Evolutionary conservation across 2,888 invertebrate genomes (phyloP).

Genomic region (Lasioglossum calceatum): DNA sequence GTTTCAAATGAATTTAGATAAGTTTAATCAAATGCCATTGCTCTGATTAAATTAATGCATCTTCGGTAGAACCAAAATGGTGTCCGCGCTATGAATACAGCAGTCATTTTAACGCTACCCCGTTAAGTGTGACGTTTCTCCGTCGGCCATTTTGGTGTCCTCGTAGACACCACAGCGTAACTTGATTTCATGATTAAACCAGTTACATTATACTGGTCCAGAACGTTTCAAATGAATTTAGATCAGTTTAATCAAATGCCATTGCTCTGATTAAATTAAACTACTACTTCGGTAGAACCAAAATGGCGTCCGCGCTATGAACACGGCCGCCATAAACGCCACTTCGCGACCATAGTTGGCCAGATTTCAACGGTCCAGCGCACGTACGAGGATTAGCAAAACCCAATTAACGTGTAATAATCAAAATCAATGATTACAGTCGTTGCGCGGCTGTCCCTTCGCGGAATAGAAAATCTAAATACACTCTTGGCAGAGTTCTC

Average conservation of each 20-base stretch:
- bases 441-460: neutral
- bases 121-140: too few relatives aligned
- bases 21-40: too few relatives aligned
- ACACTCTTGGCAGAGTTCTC: neutral
- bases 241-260: too few relatives aligned
- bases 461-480: neutral
- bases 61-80: neutral
- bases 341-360: neutral
- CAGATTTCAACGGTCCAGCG: neutral
- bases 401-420: neutral
- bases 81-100: neutral
- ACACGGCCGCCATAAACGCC: neutral
- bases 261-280: neutral
- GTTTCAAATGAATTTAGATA: neutral
- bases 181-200: neutral
- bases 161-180: neutral
- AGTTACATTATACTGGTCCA: neutral
- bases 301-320: neutral
- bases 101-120: neutral
- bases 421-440: neutral
- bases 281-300: neutral
- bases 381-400: neutral
- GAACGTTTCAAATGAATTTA: neutral
- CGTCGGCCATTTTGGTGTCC: neutral
- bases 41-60: neutral